Base-by-base conservation (phyloP, 2,888 invertebrate species). In the Agonopterix heracliana region DNA sequence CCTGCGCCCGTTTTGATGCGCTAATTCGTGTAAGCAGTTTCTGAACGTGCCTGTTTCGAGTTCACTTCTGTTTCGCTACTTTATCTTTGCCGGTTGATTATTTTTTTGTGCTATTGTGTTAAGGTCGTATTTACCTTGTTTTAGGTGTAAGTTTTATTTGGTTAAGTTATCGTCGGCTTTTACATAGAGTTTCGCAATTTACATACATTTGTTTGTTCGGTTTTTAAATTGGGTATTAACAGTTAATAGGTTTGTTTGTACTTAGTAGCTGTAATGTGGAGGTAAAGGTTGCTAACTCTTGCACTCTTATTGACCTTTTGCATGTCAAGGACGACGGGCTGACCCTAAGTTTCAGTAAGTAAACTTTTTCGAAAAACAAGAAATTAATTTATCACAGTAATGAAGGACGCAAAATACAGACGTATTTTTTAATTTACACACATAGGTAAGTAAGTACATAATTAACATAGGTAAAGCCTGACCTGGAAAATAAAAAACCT, bases 11-110 rank as follows among this genome's bases (percentile, higher is more conserved):
- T 76, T 81, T 80, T 83, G 86, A 85, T 82, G 86, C 85, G 87
- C 86, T 88, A 88, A 88, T 88, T 86, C 87, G 85, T 83, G 86
- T 88, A 88, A 87, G 86, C 87, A 87, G 85, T 87, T 86, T 85
- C 84, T 81, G 83, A 86, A 84, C 86, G 85, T 79, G 84, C 80
- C 78, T 81, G 83, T 86, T 84, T 83, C 80, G 81, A 83, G 78
- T 82, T 81, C 79, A 79, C 80, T 79, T 78, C 78, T 71, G 73
- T 71, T 75, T 64, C 63, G 70, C 81, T 74, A 68, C 56, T 54
- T 46, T 53, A 55, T 47, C 47, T 51, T 49, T 70, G 57, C 73
- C 47, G 26, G 26, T 26, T 26, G 10, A 9, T 26, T 17, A 45
- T 51, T 47, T 61, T 72, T 64, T 79, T 71, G 52, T 34, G n/a